Evolutionary conservation across 1,140 invertebrate genomes (phyloP).

Genomic region (Lasaia peninsularis): DNA sequence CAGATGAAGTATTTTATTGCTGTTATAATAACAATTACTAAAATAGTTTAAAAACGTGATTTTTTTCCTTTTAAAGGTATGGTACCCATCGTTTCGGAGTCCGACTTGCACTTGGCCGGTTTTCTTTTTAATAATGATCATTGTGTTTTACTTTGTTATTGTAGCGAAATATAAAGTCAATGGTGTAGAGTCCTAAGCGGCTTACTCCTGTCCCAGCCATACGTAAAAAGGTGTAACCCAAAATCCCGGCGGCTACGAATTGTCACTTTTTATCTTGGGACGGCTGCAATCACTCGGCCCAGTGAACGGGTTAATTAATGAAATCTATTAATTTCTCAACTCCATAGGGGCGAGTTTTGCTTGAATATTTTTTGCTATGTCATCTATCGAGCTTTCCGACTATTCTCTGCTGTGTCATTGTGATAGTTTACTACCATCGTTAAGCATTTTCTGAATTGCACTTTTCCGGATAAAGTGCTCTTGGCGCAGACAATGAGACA

Average conservation of each 20-base stretch:
- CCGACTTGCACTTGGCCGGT: too few species aligned
- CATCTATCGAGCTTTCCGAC: slow-evolving; percentile 53
- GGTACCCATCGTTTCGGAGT: too few species aligned
- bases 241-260: slow-evolving; percentile 56
- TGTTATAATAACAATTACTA: too few species aligned
- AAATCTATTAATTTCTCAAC: slow-evolving; percentile 72
- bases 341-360: slow-evolving; percentile 53
- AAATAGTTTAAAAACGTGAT: too few species aligned
- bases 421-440: slow-evolving; percentile 30
- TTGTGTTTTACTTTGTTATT: neutral
- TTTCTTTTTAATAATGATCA: too few species aligned
- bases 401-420: slow-evolving; percentile 29
- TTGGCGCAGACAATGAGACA: neutral
- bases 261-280: slow-evolving; percentile 71
- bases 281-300: slow-evolving; percentile 68
- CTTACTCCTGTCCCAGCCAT: slow-evolving; percentile 32
- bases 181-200: slow-evolving; percentile 23
- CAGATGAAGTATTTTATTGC: too few species aligned
- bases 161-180: neutral
- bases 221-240: slow-evolving; percentile 41
- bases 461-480: neutral
- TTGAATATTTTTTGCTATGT: slow-evolving; percentile 57
- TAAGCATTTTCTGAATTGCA: slow-evolving; percentile 25
- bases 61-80: too few species aligned
- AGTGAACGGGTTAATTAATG: slow-evolving; percentile 75